Conservation (phyloP, 2,113 vertebrate species). For the Myrmecophaga tridactyla region DNA sequence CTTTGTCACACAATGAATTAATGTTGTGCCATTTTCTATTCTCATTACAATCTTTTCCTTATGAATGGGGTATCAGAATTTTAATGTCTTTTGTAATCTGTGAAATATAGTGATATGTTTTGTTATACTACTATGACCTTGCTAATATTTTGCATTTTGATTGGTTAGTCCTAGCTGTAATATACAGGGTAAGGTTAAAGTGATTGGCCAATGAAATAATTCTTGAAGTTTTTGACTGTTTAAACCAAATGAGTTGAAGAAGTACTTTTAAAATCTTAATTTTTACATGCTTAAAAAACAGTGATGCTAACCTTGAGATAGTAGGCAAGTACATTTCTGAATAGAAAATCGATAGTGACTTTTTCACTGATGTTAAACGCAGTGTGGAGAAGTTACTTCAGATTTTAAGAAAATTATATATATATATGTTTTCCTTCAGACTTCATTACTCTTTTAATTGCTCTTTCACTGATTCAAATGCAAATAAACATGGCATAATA, state of each 20-base stretch:
- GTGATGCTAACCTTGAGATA: conserved; percentile 56
- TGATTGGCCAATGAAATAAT: conserved; percentile 76
- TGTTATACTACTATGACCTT: conserved; percentile 86
- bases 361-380: conserved; percentile 19
- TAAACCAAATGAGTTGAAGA: conserved; percentile 63
- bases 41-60: conserved; percentile 89
- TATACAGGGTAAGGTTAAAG: conserved; percentile 74
- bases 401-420: conserved; percentile 31
- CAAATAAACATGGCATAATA: background rate
- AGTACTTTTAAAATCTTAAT: conserved; percentile 62
- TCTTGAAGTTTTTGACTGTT: conserved; percentile 66
- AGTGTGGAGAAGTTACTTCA: conserved; percentile 41
- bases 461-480: conserved; percentile 19
- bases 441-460: conserved; percentile 26
- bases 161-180: conserved; percentile 77
- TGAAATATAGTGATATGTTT: conserved; percentile 85
- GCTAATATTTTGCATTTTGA: conserved; percentile 85
- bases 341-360: conserved; percentile 13
- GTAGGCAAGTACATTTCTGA: conserved; percentile 33
- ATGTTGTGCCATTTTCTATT: conserved; percentile 88
- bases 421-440: background rate
- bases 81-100: conserved; percentile 88
- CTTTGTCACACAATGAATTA: conserved; percentile 91
- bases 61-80: conserved; percentile 88
- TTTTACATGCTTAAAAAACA: conserved; percentile 50